Base-by-base conservation (phyloP, 1,140 invertebrate species). In the Oscheius sp. region DNA sequence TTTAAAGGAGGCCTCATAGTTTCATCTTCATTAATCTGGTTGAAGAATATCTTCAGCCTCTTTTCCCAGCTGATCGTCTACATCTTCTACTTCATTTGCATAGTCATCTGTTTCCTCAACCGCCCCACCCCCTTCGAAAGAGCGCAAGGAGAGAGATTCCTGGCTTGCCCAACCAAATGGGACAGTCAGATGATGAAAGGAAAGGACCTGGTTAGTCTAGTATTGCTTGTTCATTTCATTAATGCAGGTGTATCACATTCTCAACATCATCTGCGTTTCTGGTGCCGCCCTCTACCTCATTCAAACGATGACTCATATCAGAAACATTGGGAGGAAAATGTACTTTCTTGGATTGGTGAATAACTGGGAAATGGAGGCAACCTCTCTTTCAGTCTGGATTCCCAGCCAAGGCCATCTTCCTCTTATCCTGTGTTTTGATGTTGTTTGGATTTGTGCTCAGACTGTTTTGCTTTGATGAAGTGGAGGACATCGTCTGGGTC, bases 381-480 rank as follows among this genome's bases (percentile, higher is more conserved):
- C 38, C 10, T 74, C 36, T 63, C 70, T 68, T 79, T 66, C 77
- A 93, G 91, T 92, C 90, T 88, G 93, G 91, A 0, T 92, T 91
- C n/a, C 91, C 92, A 23, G 92, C 91, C 3, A 88, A 95, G 73
- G 92, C 95, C 0, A 91, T 97, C 89, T 97, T 97, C 83, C 87
- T 97, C 49, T 90, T 94, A 81, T 96, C 94, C 0, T 95, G 94
- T 82, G 87, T 91, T 42, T 87, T 97, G 67, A 91, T 95, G 85
- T 86, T 93, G 78, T 86, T 90, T 15, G 91, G 95, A 85, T 91
- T 93, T 28, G 90, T 91, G 49, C 84, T 96, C 26, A 87, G 94
- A 72, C 86, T 94, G 2, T 87, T 89, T 28, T 97, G 94, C 84
- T 86, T 90, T 31, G 90, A 91, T 58, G 90, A 92, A 84, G 88